Conservation (phyloP, 2,888 invertebrate species). For the Tetragnatha montana region DNA sequence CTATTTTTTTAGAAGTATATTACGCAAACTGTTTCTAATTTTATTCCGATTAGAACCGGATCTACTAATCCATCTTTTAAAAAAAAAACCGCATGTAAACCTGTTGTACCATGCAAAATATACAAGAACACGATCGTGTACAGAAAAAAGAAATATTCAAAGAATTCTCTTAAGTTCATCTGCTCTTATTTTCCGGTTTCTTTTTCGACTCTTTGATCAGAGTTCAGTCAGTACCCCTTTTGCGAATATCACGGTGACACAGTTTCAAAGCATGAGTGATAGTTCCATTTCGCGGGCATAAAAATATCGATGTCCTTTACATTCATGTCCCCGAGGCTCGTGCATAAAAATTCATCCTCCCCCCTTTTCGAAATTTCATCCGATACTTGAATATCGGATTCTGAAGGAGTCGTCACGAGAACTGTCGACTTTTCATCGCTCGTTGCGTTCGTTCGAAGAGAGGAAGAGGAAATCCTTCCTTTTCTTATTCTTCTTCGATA, state of each 20-base stretch:
- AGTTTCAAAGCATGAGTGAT: background rate
- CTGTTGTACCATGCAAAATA: too few species aligned
- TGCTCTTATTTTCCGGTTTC: too few species aligned
- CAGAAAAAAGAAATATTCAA: too few species aligned
- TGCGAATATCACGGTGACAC: background rate
- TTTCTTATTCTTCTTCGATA: conserved; percentile 16
- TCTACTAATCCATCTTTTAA: too few species aligned
- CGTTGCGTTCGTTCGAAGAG: background rate
- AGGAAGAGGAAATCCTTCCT: conserved; percentile 36
- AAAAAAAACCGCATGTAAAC: too few species aligned
- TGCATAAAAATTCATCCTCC: background rate
- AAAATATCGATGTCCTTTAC: background rate
- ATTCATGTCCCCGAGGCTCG: background rate
- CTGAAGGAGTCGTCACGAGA: background rate
- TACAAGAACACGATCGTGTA: too few species aligned
- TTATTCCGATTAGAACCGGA: too few species aligned
- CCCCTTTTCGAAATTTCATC: background rate
- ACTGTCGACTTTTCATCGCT: conserved; percentile 1
- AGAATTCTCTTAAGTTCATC: too few species aligned
- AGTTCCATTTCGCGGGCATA: background rate
- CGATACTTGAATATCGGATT: background rate
- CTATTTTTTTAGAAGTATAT: too few species aligned
- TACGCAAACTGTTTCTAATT: too few species aligned
- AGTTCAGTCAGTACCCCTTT: too few species aligned
- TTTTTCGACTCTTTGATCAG: too few species aligned